Evolutionary conservation across 2,888 invertebrate genomes (phyloP).

Genomic region (Eilema sororculum): DNA sequence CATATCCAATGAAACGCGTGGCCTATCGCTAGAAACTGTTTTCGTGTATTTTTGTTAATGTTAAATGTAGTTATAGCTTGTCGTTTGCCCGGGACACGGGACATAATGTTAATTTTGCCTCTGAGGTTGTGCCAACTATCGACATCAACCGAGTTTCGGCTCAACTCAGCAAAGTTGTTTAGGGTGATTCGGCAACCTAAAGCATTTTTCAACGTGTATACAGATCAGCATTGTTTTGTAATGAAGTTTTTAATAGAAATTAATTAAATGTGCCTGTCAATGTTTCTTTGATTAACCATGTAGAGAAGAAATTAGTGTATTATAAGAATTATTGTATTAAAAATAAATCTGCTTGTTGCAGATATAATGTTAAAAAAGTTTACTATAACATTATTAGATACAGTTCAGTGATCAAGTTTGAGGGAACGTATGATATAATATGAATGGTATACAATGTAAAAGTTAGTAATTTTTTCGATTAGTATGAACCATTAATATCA

Average conservation of each 20-base stretch:
- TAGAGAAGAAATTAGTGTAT: conserved; percentile 52
- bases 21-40: conserved; percentile 43
- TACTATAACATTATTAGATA: conserved; percentile 46
- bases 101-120: conserved; percentile 22
- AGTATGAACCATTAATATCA: conserved; percentile 17
- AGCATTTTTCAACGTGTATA: conserved; percentile 54
- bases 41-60: conserved; percentile 49
- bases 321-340: conserved; percentile 46
- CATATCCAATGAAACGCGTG: conserved; percentile 31
- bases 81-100: conserved; percentile 38
- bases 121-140: conserved; percentile 43
- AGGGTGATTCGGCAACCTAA: conserved; percentile 78
- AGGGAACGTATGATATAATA: conserved; percentile 41
- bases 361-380: conserved; percentile 48
- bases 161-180: conserved; percentile 41
- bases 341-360: conserved; percentile 42
- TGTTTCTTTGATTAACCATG: conserved; percentile 56
- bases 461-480: conserved; percentile 19
- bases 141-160: conserved; percentile 16
- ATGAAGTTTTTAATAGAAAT: conserved; percentile 52
- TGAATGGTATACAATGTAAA: conserved; percentile 31
- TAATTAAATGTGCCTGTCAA: conserved; percentile 67
- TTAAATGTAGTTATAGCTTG: conserved; percentile 46
- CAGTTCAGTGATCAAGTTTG: conserved; percentile 42
- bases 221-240: conserved; percentile 37